These are phyloP conservation scores for Agelastica alni DNA, from an alignment of 2,888 invertebrate species.

Conservation along the genomic window DNA sequence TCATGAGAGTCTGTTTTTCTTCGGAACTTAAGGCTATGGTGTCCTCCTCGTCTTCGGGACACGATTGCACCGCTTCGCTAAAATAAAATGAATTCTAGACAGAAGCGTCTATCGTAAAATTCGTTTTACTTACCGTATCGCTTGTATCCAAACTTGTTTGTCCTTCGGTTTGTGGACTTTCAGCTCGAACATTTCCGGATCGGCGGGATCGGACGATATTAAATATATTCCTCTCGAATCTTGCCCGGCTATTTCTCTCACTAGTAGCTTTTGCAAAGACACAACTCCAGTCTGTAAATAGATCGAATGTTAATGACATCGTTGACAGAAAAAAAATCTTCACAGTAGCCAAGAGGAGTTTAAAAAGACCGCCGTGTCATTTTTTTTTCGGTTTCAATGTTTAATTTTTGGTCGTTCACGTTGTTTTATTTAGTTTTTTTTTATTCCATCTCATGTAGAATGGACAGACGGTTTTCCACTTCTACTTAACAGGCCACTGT, in stretches of 20 bases:
- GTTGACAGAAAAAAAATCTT: no score
- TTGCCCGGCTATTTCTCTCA: conserved; percentile 92
- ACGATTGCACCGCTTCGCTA: conserved; percentile 79
- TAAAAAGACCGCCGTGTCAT: no score
- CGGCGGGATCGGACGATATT: conserved; percentile 87
- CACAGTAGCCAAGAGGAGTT: no score
- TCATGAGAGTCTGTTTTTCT: conserved; percentile 75
- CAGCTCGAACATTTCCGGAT: conserved; percentile 96
- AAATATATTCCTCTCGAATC: conserved; percentile 88
- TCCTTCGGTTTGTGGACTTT: conserved; percentile 87
- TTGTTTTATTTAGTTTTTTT: no score
- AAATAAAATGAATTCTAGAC: conserved; percentile 17
- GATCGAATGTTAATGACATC: no score
- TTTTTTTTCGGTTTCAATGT: no score
- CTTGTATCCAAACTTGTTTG: conserved; percentile 87
- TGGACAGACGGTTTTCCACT: neutral
- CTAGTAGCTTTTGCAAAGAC: conserved; percentile 86
- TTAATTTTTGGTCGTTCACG: no score
- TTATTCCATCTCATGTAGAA: neutral
- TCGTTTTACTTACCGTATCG: conserved; percentile 78
- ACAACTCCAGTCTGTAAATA: conserved; percentile 82
- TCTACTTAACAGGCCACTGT: neutral
- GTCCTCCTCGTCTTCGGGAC: conserved; percentile 81
- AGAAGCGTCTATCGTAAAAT: no score
- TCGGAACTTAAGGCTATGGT: conserved; percentile 73